A percentile compares a stretch with the other conserved stretches of the same genome.
Conservation (phyloP, 1,140 invertebrate genomes). For the Dufourea novaeangliae region DNA sequence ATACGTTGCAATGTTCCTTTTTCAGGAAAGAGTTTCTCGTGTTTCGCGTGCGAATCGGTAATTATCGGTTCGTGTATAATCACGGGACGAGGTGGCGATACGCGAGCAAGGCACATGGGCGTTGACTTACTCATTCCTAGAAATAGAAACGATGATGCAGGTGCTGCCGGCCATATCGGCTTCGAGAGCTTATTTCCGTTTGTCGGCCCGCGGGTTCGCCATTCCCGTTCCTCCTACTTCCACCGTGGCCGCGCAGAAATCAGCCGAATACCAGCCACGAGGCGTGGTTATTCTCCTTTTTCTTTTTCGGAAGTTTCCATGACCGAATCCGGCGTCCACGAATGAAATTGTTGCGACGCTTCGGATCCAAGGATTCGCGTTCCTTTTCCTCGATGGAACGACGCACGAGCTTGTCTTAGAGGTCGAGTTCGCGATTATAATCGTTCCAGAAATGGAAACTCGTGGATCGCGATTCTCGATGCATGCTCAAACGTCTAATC, state of each 20-base stretch:
- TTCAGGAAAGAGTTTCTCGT: not conserved
- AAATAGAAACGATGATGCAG: conserved; percentile 77
- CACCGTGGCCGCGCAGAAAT: not conserved
- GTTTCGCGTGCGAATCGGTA: conserved; percentile 23
- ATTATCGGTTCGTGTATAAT: conserved; percentile 53
- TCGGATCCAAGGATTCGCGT: not conserved
- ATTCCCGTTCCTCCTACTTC: conserved; percentile 37
- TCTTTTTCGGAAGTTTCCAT: not conserved
- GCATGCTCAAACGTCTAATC: not conserved
- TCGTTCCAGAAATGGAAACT: conserved; percentile 34
- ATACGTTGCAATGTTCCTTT: not conserved
- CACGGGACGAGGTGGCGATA: conserved; percentile 71
- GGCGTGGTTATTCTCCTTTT: too few species aligned
- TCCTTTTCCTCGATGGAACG: not conserved
- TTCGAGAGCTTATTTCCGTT: conserved; percentile 58
- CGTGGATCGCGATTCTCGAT: conserved; percentile 13
- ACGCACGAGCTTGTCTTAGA: not conserved
- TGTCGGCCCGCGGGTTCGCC: conserved; percentile 36
- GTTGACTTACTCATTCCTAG: conserved; percentile 80
- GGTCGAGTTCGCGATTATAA: conserved; percentile 33
- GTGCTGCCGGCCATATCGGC: conserved; percentile 50
- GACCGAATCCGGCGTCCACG: too few species aligned
- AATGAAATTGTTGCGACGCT: too few species aligned
- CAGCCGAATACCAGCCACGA: too few species aligned
- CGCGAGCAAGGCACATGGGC: conserved; percentile 66